These are phyloP conservation scores for Myotis daubentonii DNA, from an alignment of 2,797 vertebrate genomes.

Conservation along the genomic window DNA sequence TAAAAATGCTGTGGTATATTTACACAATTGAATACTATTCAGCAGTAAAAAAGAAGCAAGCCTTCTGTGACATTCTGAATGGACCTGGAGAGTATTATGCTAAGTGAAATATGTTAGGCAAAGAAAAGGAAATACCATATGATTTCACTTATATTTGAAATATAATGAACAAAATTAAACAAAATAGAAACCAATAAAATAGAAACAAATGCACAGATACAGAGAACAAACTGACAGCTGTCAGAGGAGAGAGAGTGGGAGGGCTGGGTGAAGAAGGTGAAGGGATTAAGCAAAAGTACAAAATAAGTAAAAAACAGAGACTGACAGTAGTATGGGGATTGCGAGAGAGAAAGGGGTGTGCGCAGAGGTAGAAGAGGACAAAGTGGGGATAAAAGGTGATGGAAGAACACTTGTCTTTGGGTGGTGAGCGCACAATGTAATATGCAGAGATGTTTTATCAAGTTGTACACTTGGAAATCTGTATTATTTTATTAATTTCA, in stretches of 20 bases:
- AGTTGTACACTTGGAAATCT: not conserved
- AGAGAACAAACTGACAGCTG: not conserved
- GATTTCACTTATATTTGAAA: not conserved
- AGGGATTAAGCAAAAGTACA: not conserved
- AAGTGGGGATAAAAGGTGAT: not conserved
- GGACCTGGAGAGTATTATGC: not conserved
- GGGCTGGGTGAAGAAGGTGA: not conserved
- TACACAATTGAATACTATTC: not conserved
- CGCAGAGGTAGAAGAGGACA: not conserved
- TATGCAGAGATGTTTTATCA: not conserved
- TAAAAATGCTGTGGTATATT: not conserved
- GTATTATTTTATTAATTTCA: not conserved
- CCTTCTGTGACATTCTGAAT: not conserved
- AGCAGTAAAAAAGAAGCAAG: not conserved
- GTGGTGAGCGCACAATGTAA: not conserved
- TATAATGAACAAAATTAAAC: not conserved
- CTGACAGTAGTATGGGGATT: no score
- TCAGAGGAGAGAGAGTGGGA: not conserved
- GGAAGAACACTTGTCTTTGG: not conserved
- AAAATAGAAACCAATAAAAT: not conserved
- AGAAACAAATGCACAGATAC: not conserved
- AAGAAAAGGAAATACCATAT: not conserved
- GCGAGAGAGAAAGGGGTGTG: not conserved
- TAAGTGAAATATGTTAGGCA: not conserved
- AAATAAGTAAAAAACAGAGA: not conserved